Evolutionary conservation across 1,140 invertebrate species (phyloP), one percentile per base, ranked within the genome.

Genomic region (Penaeus vannamei): DNA sequence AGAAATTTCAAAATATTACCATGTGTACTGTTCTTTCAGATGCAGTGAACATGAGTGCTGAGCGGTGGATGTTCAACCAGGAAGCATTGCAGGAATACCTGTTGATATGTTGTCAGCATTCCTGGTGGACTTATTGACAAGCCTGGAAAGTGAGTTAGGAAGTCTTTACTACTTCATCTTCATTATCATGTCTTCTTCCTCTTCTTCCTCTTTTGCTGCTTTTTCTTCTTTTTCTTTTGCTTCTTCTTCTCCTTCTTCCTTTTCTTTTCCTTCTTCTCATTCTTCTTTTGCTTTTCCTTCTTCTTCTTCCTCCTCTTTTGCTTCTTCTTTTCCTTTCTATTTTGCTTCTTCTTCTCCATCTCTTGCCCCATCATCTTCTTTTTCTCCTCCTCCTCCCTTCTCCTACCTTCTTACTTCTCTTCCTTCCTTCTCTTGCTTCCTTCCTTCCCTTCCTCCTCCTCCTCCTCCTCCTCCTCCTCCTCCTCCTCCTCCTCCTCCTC

Each of bases 51-150:
- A 20, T 87, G 36, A 86, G 85, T 84, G 84, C 89, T 59, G 92
- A 94, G 84, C 92, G 93, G 69, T 96, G 96, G 94, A 92, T 98
- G 23, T 98, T 98, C 92, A 94, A 98, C 93, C 95, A 96, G 93
- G 94, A 94, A 92, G 98, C 97, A 81, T 94, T 99, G 89, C 98
- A 99, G 94, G 97, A 99, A 93, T 99, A 99, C 93, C 95, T 99
- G 86, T 93, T 99, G 87, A 94, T 98, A 22, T 99, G 98, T 92
- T 99, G 98, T 93, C 98, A 99, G 93, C 94, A 96, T 93, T 93
- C 94, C 94, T 87, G 98, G 98, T n/a, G 98, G 98, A 23, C 94
- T 99, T 29, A 94, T 98, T 90, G 99, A 99, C 93, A 99, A 99
- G 94, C 99, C 98, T 90, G 96, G 96, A 92, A 99, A 98, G 96